Evolutionary conservation across 1,140 invertebrate genomes (phyloP), one percentile per base, ranked within the genome.

Genomic region (Aphelenchoides besseyi): DNA sequence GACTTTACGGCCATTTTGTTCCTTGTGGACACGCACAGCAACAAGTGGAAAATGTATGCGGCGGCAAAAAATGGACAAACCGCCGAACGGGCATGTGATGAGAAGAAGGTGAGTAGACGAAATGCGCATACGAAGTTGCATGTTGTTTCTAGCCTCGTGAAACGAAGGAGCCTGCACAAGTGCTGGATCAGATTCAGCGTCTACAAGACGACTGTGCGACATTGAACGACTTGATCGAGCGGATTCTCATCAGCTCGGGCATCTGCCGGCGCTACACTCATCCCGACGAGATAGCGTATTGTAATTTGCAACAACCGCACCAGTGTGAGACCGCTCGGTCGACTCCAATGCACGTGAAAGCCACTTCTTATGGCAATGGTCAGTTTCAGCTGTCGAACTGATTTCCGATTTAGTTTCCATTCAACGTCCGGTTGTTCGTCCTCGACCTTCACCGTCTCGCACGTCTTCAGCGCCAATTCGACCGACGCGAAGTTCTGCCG

Each of bases 211-310:
- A 66, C 30, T 66, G 63, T 3, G 12, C 30, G 16, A 18, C 23
- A 12, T 66, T 66, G 32, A 66, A 66, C 30, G 16, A 66, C 16
- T 29, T 66, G 12, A 66, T 66, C 63, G 63, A 66, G 30, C 63
- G 36, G 16, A 1, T 66, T 18, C 30, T 66, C 1, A 18, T 35
- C 28, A 66, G 16, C 30, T 12, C 16, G 12, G 63, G 63, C 9
- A 66, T 66, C 3, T 66, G 63, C 63, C 16, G 36, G 36, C 30
- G 63, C 12, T 66, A 66, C 63, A 66, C 63, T 37, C 55, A 59
- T 33, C 55, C 55, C 5, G 32, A 32, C 1, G 41, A 66, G 30
- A 9, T 29, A 16, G 63, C 48, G n/a, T 37, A 41, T 32, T 66
- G 63, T 30, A 66, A 66, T 35, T 66, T 66, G 32, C 9, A 32